These are phyloP conservation scores for Acanthiza pusilla DNA, from an alignment of 2,797 vertebrate genomes.

Conservation along the genomic window DNA sequence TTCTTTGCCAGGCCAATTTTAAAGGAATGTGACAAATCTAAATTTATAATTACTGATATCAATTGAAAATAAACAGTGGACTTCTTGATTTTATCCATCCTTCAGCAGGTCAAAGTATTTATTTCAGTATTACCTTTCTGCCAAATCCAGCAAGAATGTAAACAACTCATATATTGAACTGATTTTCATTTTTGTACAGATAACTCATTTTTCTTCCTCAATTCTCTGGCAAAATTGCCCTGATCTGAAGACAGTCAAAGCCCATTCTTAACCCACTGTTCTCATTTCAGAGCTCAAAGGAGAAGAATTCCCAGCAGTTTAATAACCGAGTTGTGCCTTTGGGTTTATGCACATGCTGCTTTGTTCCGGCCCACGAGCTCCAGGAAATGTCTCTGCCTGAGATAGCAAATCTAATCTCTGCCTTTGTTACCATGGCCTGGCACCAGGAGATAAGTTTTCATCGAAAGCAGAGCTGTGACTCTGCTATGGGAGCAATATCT, in stretches of 20 bases:
- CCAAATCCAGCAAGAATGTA: neutral
- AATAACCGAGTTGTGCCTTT: neutral
- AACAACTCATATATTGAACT: neutral
- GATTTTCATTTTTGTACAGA: neutral
- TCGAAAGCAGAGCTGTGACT: neutral
- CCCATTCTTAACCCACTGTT: neutral
- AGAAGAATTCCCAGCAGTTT: neutral
- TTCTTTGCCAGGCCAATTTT: neutral
- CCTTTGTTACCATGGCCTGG: neutral
- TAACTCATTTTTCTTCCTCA: neutral
- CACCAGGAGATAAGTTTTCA: neutral
- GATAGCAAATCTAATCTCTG: neutral
- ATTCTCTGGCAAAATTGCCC: neutral
- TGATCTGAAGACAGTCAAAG: neutral
- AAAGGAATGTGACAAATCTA: neutral
- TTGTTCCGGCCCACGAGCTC: rapidly evolving
- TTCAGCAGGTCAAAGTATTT: neutral
- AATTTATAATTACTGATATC: neutral
- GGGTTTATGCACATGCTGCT: neutral
- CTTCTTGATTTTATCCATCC: neutral
- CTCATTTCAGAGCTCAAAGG: neutral
- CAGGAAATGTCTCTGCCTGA: neutral
- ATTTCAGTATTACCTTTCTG: neutral
- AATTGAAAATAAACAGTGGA: neutral
- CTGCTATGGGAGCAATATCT: neutral